Evolutionary conservation across 2,797 vertebrate genomes (phyloP).

Genomic region (Cyclura pinguis): DNA sequence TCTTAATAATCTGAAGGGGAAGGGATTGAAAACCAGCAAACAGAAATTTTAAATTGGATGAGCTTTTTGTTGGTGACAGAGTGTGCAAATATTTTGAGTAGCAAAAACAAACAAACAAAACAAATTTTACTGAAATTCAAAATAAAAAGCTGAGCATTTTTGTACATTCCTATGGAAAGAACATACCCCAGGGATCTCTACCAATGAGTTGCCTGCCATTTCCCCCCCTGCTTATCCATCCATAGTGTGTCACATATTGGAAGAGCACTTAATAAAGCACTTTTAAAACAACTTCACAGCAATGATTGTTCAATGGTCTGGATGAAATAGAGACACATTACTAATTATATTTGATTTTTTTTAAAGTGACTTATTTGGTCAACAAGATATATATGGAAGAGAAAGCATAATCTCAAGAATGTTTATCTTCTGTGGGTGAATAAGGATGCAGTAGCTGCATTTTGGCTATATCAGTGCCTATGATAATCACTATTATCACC

Average conservation of each 20-base stretch:
- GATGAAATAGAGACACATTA: neutral
- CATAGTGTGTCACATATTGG: neutral
- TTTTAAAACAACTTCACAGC: neutral
- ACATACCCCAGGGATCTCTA: neutral
- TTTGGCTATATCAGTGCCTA: neutral
- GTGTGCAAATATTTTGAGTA: neutral
- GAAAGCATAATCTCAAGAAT: neutral
- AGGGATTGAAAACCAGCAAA: neutral
- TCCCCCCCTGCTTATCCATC: neutral
- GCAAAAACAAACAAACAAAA: neutral
- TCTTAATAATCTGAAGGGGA: neutral
- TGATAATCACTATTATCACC: conserved; percentile 22
- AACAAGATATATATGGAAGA: neutral
- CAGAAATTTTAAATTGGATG: neutral
- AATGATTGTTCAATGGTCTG: neutral
- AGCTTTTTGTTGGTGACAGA: neutral
- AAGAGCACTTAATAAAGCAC: neutral
- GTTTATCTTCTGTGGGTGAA: neutral
- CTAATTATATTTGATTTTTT: neutral
- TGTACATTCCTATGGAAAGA: neutral
- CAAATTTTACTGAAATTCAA: neutral
- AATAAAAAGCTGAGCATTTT: neutral
- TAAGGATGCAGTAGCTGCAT: conserved; percentile 10
- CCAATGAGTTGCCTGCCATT: neutral
- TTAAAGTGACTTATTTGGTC: neutral